Evolutionary conservation across 2,888 invertebrate genomes (phyloP).

Genomic region (Chymomyza caudatula): DNA sequence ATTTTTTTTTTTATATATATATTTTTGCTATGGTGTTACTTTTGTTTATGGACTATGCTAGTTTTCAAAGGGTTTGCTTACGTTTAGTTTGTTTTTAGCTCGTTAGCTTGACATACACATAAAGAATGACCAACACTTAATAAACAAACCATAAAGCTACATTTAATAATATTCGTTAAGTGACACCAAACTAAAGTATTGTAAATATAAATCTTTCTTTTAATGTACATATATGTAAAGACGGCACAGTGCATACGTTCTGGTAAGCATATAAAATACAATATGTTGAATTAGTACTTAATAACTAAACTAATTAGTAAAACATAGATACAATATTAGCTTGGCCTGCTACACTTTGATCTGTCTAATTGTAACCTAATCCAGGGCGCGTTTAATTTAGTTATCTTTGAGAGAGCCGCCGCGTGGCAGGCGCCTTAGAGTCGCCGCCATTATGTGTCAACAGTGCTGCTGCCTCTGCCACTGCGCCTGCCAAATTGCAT

Average conservation of each 20-base stretch:
- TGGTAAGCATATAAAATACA: slow-evolving; percentile 8
- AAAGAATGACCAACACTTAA: background rate
- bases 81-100: slow-evolving; percentile 41
- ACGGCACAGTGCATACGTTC: background rate
- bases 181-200: background rate
- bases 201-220: background rate
- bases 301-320: slow-evolving; percentile 50
- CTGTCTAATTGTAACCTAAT: slow-evolving; percentile 30
- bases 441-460: slow-evolving; percentile 27
- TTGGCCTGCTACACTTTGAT: background rate
- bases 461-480: slow-evolving; percentile 3
- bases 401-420: slow-evolving; percentile 44
- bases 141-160: background rate
- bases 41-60: slow-evolving; percentile 11
- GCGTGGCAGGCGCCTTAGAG: slow-evolving; percentile 43
- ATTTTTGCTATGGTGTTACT: background rate
- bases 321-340: slow-evolving; percentile 14
- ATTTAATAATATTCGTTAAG: background rate
- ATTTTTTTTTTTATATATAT: slow-evolving; percentile 9
- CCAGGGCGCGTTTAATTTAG: slow-evolving; percentile 43
- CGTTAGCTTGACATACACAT: slow-evolving; percentile 33
- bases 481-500: background rate
- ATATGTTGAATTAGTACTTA: slow-evolving; percentile 36
- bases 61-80: slow-evolving; percentile 24
- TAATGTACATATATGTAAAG: background rate